phyloP scores from a whole-genome alignment of 2,113 vertebrate species.

The Lanius collurio region DNA sequence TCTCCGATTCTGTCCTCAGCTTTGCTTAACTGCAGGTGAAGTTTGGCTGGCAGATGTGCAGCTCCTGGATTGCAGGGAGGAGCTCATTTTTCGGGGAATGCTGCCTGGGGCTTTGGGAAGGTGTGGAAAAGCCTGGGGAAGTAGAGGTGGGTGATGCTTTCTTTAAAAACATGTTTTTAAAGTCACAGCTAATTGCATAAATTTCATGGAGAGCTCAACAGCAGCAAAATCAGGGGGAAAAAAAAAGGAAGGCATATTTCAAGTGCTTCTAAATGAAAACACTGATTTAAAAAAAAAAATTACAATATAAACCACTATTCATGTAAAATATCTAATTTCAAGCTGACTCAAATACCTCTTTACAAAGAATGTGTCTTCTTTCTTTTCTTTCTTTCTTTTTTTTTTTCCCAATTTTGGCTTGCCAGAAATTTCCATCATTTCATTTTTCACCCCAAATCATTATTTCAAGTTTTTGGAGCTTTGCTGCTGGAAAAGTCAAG shows the following conservation, averaged over 20 bases:
- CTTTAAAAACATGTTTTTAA: neutral
- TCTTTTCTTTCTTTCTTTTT: no score
- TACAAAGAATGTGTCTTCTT: neutral
- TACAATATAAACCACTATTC: neutral
- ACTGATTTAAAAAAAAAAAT: neutral
- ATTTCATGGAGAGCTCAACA: neutral
- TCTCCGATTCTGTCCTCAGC: accelerated
- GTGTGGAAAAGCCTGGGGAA: neutral
- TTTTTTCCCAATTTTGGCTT: neutral
- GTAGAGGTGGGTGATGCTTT: neutral
- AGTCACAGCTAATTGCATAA: neutral
- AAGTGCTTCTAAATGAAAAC: neutral
- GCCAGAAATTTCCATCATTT: neutral
- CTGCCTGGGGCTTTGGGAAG: neutral
- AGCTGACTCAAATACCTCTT: neutral
- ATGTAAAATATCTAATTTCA: neutral
- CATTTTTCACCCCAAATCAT: neutral
- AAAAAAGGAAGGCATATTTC: neutral
- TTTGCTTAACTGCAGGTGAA: neutral
- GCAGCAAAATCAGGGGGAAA: neutral
- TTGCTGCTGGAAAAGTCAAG: neutral
- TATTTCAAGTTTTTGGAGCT: neutral
- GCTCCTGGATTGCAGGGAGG: neutral
- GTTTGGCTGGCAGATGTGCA: neutral
- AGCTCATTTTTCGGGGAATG: neutral